Evolutionary conservation across 2,113 vertebrate species (phyloP).

Genomic region (Montifringilla adamsi): DNA sequence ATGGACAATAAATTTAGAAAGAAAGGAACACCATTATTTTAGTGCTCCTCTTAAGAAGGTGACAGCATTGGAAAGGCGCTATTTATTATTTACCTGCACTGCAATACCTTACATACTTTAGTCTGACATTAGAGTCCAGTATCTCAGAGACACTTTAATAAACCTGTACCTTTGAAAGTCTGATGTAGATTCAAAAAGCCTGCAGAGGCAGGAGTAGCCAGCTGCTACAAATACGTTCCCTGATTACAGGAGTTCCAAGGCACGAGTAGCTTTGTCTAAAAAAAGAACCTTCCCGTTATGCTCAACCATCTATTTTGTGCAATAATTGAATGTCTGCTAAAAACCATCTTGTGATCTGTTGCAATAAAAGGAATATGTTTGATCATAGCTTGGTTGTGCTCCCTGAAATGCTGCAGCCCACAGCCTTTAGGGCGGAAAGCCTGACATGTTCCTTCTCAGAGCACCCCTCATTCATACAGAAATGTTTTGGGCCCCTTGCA

Average conservation of each 20-base stretch:
- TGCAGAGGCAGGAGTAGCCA: not conserved
- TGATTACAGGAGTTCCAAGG: not conserved
- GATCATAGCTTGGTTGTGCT: not conserved
- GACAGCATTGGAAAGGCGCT: not conserved
- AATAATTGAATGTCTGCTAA: conserved; percentile 25
- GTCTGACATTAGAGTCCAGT: not conserved
- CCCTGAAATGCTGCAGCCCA: not conserved
- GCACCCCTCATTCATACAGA: not conserved
- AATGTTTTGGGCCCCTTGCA: not conserved
- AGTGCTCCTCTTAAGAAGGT: not conserved
- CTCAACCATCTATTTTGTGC: not conserved
- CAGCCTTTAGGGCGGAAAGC: not conserved
- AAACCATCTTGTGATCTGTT: not conserved
- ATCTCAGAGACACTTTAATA: not conserved
- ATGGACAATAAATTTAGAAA: not conserved
- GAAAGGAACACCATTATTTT: not conserved
- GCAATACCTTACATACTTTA: not conserved
- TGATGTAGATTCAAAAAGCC: not conserved
- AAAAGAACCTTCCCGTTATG: not conserved
- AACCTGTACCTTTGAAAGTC: not conserved
- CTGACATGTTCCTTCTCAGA: not conserved
- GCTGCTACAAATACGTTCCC: not conserved
- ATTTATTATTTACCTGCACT: not conserved
- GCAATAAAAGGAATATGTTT: not conserved
- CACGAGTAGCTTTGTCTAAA: conserved; percentile 7